A percentile compares a stretch with the other conserved stretches of the same genome.
These are phyloP conservation scores for Melanostoma scalare DNA, from an alignment of 2,888 invertebrate species.

Conservation along the genomic window DNA sequence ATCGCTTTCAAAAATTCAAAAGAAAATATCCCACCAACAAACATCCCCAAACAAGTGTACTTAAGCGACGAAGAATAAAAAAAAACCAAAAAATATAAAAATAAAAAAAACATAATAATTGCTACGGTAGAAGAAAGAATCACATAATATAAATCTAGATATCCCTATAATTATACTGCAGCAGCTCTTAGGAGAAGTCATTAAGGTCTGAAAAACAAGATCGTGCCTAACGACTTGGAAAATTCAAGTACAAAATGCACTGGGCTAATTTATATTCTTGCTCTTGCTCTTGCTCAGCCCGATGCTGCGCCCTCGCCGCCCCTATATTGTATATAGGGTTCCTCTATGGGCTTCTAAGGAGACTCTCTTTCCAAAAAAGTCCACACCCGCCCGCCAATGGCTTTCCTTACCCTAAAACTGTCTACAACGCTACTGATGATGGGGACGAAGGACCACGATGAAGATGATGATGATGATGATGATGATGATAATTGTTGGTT, in stretches of 20 bases:
- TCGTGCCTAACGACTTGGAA: slow-evolving; percentile 75
- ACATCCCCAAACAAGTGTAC: background rate
- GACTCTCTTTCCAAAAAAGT: slow-evolving; percentile 3
- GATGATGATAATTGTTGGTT: slow-evolving; percentile 62
- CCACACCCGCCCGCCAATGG: slow-evolving; percentile 26
- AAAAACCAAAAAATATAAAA: slow-evolving; percentile 6
- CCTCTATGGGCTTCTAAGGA: background rate
- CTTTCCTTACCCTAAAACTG: slow-evolving; percentile 9
- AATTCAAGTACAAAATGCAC: slow-evolving; percentile 74
- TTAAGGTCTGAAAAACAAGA: slow-evolving; percentile 74
- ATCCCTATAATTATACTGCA: slow-evolving; percentile 72
- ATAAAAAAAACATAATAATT: slow-evolving; percentile 48
- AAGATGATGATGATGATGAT: slow-evolving; percentile 45
- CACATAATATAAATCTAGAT: slow-evolving; percentile 68
- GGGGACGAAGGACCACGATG: slow-evolving; percentile 3
- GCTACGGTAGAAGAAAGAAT: slow-evolving; percentile 41
- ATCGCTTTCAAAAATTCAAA: slow-evolving; percentile 7
- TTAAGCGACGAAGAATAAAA: background rate
- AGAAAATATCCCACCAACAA: background rate
- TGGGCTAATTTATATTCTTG: slow-evolving; percentile 73
- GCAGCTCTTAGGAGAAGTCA: slow-evolving; percentile 71
- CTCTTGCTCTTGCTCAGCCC: slow-evolving; percentile 21
- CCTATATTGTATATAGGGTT: background rate
- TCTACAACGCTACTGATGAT: slow-evolving; percentile 28
- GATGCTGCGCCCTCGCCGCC: background rate